phyloP scores from a whole-genome alignment of 2,888 invertebrate species.

The Neria commutata region DNA sequence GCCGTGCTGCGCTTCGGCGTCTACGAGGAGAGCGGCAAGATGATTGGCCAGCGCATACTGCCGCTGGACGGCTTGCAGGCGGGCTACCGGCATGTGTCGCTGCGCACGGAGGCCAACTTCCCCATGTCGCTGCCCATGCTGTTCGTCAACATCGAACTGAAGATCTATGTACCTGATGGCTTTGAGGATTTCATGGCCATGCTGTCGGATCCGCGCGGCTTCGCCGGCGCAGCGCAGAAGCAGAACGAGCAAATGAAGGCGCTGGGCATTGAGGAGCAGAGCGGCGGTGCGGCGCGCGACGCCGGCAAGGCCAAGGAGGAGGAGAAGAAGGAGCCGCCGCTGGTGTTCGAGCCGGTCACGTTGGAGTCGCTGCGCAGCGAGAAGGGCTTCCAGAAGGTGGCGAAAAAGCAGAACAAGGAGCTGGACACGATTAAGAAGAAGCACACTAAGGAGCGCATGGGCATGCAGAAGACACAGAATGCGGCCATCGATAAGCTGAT shows the following conservation, averaged over 20 bases:
- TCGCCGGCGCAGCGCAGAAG: slow-evolving; percentile 85
- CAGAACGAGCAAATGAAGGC: slow-evolving; percentile 92
- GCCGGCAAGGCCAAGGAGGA: slow-evolving; percentile 74
- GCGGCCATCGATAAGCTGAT: slow-evolving; percentile 90
- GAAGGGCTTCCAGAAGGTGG: slow-evolving; percentile 89
- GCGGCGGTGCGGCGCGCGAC: slow-evolving; percentile 70
- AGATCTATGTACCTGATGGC: slow-evolving; percentile 99
- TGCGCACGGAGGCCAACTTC: slow-evolving; percentile 98
- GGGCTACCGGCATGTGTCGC: slow-evolving; percentile 96
- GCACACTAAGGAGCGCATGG: slow-evolving; percentile 89
- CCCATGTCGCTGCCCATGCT: slow-evolving; percentile 98
- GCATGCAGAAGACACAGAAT: slow-evolving; percentile 91
- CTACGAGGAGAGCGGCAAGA: slow-evolving; percentile 96
- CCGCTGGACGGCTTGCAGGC: slow-evolving; percentile 97
- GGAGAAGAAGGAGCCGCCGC: slow-evolving; percentile 74
- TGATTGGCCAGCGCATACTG: slow-evolving; percentile 95
- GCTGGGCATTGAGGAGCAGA: slow-evolving; percentile 87
- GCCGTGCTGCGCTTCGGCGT: slow-evolving; percentile 98
- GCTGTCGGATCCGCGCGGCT: slow-evolving; percentile 91
- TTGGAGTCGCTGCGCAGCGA: slow-evolving; percentile 85
- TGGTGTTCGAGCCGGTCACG: slow-evolving; percentile 90
- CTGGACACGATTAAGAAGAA: slow-evolving; percentile 88
- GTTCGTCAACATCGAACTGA: slow-evolving; percentile 98
- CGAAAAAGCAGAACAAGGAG: slow-evolving; percentile 96
- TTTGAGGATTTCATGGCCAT: slow-evolving; percentile 99